Percentiles rank a stretch among this genome's conserved stretches.
Conservation (phyloP, 2,888 invertebrate species). For the Chymomyza caudatula region DNA sequence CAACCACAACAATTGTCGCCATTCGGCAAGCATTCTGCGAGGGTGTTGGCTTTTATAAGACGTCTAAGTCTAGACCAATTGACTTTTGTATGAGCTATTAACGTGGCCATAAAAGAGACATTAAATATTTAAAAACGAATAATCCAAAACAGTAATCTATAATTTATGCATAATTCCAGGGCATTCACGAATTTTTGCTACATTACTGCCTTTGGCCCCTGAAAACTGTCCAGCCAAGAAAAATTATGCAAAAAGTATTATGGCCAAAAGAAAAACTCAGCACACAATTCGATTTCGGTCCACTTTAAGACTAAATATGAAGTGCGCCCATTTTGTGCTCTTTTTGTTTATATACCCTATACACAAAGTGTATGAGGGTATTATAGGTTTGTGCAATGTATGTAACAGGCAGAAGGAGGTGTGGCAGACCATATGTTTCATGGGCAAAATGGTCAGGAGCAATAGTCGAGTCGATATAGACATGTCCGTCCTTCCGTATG, state of each 20-base stretch:
- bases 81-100: constrained; percentile 14
- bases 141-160: constrained; percentile 55
- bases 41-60: constrained; percentile 47
- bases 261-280: not conserved
- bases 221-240: constrained; percentile 4
- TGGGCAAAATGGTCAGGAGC: too few species aligned
- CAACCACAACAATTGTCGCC: constrained; percentile 25
- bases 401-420: too few species aligned
- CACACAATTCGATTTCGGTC: not conserved
- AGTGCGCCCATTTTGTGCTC: constrained; percentile 29
- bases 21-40: constrained; percentile 35
- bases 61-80: constrained; percentile 24
- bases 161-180: constrained; percentile 42
- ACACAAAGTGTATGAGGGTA: too few species aligned
- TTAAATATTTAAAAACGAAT: constrained; percentile 63
- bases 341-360: too few species aligned
- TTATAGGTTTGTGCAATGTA: too few species aligned
- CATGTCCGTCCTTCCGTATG: too few species aligned
- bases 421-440: too few species aligned
- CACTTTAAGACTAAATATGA: not conserved
- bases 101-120: constrained; percentile 52
- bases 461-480: too few species aligned
- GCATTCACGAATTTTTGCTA: constrained; percentile 54
- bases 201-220: constrained; percentile 17
- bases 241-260: not conserved